Evolutionary conservation across 2,113 vertebrate species (phyloP).

Genomic region (Silurus glanis): DNA sequence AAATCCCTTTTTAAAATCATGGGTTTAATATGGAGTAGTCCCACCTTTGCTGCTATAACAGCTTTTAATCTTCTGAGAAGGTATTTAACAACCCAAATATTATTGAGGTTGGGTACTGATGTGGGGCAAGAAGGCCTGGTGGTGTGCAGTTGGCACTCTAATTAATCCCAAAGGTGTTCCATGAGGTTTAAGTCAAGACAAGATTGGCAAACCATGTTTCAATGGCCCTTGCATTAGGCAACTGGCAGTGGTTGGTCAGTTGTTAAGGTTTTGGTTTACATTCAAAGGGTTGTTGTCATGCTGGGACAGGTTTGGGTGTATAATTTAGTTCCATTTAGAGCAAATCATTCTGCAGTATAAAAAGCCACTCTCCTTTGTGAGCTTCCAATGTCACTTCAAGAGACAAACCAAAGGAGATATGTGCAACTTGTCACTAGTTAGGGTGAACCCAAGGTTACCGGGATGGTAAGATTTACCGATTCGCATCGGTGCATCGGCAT

Average conservation of each 20-base stretch:
- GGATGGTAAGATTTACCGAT: too few species aligned
- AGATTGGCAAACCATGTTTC: background rate
- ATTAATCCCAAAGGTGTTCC: background rate
- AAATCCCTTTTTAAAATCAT: background rate
- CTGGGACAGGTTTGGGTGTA: too few species aligned
- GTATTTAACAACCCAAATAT: background rate
- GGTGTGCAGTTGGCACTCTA: background rate
- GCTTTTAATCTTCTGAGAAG: background rate
- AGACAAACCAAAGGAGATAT: background rate
- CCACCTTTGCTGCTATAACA: background rate
- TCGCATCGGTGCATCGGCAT: too few species aligned
- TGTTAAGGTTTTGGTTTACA: background rate
- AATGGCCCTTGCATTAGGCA: background rate
- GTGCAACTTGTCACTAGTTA: background rate
- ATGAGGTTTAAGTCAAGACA: background rate
- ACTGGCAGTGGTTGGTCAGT: background rate
- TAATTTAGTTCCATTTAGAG: too few species aligned
- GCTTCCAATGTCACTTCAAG: too few species aligned
- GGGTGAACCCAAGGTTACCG: background rate
- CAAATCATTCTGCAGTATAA: too few species aligned
- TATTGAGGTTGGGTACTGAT: background rate
- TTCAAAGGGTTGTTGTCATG: background rate
- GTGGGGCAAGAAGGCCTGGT: background rate
- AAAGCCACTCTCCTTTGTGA: too few species aligned
- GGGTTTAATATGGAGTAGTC: background rate